Conservation (phyloP, 2,888 invertebrate species). For the Cremastinae sp. region DNA sequence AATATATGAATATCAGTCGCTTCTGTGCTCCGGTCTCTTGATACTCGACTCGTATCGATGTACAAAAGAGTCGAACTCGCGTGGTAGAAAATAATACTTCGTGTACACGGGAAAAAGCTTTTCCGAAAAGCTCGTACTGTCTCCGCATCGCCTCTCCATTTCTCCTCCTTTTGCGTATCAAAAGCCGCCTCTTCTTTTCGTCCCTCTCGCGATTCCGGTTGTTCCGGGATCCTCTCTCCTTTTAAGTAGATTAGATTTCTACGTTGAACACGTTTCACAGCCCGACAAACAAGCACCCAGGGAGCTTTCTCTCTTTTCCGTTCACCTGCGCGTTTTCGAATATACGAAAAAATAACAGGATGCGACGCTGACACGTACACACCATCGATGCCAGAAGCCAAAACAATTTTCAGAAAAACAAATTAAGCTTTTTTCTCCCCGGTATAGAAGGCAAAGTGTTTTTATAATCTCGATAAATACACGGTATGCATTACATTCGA, state of each 20-base stretch:
- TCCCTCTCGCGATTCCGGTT: constrained; percentile 3
- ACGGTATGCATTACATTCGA: not conserved
- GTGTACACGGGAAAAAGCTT: not conserved
- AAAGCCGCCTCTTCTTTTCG: constrained; percentile 10
- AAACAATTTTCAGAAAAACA: not conserved
- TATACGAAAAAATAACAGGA: not conserved
- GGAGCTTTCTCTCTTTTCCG: constrained; percentile 17
- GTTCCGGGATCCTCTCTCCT: constrained; percentile 19
- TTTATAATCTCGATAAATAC: not conserved
- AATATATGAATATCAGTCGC: too few relatives aligned
- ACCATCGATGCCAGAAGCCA: too few relatives aligned
- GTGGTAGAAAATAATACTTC: too few relatives aligned
- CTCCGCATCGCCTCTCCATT: not conserved
- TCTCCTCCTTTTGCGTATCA: not conserved
- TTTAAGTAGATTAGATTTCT: constrained; percentile 53
- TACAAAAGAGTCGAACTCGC: too few relatives aligned
- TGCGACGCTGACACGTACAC: too few relatives aligned
- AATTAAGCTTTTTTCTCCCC: not conserved
- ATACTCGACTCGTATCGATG: too few relatives aligned
- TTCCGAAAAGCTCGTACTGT: not conserved
- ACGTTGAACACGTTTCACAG: constrained; percentile 33
- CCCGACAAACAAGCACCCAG: not conserved
- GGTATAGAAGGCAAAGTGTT: too few relatives aligned
- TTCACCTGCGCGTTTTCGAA: not conserved
- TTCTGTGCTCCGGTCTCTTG: too few relatives aligned